Conservation (phyloP, 92 coral and sea anemone species). For the Porites cylindrica region DNA sequence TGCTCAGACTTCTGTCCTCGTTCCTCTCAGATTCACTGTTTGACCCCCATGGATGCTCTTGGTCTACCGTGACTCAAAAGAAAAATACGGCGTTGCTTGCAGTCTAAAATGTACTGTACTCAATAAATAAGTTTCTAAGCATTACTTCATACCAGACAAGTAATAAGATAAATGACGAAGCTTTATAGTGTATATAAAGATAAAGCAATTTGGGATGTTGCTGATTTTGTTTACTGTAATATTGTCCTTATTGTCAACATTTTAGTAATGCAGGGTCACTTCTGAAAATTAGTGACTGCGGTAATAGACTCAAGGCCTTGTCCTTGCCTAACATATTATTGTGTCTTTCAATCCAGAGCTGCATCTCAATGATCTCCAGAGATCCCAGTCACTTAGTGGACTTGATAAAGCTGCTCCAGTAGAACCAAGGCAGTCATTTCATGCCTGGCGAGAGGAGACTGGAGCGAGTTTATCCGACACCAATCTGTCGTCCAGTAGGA, state of each 20-base stretch:
- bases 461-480: conserved; percentile 78
- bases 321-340: not conserved
- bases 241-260: not conserved
- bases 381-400: conserved; percentile 89
- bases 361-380: conserved; percentile 74
- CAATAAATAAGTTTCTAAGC: too few species aligned
- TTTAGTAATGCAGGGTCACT: too few species aligned
- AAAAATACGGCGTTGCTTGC: too few species aligned
- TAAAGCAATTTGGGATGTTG: not conserved
- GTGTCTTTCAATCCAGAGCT: conserved; percentile 52
- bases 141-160: too few species aligned
- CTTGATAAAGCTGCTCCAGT: conserved; percentile 66
- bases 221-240: not conserved
- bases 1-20: too few species aligned
- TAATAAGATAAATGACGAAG: not conserved
- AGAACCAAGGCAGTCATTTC: conserved; percentile 83
- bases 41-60: too few species aligned
- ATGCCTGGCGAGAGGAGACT: conserved; percentile 88
- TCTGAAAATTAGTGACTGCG: too few species aligned
- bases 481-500: conserved; percentile 60
- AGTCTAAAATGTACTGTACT: too few species aligned
- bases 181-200: not conserved
- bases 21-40: too few species aligned
- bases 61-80: too few species aligned
- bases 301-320: too few species aligned